Conservation (phyloP, 2,113 vertebrate genomes). For the Pygoscelis adeliae region DNA sequence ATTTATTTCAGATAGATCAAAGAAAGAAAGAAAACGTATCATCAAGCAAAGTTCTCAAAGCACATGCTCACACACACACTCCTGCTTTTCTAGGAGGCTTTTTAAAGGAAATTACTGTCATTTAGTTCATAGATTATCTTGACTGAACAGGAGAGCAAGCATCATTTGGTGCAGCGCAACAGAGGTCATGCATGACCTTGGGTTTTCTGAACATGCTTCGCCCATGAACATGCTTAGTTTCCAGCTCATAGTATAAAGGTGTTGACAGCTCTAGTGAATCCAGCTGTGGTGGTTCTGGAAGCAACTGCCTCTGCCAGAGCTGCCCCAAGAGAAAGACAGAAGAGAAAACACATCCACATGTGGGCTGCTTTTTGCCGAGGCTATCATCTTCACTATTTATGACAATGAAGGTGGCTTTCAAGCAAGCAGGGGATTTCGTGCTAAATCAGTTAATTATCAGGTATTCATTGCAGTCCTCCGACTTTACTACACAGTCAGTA, state of each 20-base stretch:
- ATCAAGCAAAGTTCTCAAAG: conserved; percentile 70
- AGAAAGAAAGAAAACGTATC: conserved; percentile 58
- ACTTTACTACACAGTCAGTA: neutral
- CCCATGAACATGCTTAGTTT: neutral
- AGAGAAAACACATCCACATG: neutral
- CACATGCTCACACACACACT: neutral
- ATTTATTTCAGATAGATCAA: conserved; percentile 71
- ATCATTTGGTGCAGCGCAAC: conserved; percentile 28
- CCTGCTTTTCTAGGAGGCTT: neutral
- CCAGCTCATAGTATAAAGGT: neutral
- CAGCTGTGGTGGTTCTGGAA: neutral
- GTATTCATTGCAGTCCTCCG: neutral
- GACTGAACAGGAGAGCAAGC: conserved; percentile 20
- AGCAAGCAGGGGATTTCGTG: neutral
- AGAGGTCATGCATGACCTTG: neutral
- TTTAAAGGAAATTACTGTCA: conserved; percentile 65
- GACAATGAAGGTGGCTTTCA: neutral
- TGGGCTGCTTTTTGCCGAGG: neutral
- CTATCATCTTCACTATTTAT: neutral
- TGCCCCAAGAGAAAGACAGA: neutral
- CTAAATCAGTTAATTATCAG: neutral
- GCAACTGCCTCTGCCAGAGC: neutral
- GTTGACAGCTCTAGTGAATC: neutral
- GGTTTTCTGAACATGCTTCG: neutral
- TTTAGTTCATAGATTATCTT: conserved; percentile 38